A percentile compares a stretch with the other conserved stretches of the same genome.
These are phyloP conservation scores for Micrastur ruficollis DNA, from an alignment of 2,797 vertebrate species.

Conservation along the genomic window DNA sequence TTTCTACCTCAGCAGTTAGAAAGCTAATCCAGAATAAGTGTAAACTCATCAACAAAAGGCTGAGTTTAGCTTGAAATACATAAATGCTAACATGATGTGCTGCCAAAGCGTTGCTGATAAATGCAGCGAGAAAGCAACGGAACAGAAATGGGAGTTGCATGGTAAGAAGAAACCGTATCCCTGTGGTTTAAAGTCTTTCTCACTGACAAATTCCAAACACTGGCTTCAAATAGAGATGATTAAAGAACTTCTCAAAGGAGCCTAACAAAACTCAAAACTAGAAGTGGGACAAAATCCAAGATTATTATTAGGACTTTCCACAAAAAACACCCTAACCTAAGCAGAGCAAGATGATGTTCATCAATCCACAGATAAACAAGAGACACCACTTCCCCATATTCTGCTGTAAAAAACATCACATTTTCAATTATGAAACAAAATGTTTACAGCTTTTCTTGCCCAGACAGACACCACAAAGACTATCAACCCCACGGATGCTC, in stretches of 20 bases:
- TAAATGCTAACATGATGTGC: neutral
- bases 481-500: neutral
- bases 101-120: neutral
- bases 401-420: neutral
- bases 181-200: neutral
- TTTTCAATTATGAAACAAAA: neutral
- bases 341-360: neutral
- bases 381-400: neutral
- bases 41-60: neutral
- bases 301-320: neutral
- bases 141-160: neutral
- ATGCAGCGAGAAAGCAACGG: neutral
- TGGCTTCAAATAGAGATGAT: neutral
- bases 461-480: neutral
- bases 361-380: neutral
- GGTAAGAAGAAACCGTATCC: rapidly evolving
- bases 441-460: neutral
- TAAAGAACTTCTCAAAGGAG: neutral
- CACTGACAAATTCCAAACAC: neutral
- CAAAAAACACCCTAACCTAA: neutral
- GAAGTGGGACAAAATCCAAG: neutral
- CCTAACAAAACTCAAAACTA: neutral
- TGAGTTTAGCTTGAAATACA: neutral
- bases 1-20: neutral
- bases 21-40: neutral